Conservation (phyloP, 1,140 invertebrate genomes). For the Plutomurus gul region DNA sequence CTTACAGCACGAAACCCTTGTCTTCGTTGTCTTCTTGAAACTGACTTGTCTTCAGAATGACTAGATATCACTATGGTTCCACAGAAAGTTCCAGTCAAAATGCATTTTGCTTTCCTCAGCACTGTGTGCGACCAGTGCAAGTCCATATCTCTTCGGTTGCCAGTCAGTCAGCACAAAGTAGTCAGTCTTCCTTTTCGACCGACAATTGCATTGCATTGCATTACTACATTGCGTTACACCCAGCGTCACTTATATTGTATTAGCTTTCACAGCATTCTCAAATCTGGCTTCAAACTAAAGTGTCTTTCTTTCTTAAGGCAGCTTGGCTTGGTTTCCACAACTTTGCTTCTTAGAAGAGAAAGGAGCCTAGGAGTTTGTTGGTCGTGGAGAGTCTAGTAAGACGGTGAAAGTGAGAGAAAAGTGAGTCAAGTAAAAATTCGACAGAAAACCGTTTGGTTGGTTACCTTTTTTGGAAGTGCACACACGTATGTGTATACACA, state of each 20-base stretch:
- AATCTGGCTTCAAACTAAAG: conserved; percentile 11
- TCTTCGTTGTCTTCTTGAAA: neutral
- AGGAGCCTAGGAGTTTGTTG: neutral
- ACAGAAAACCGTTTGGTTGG: neutral
- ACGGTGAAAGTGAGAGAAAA: neutral
- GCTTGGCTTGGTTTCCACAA: neutral
- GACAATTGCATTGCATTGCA: conserved; percentile 6
- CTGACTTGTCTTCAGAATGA: neutral
- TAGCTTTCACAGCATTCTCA: conserved; percentile 15
- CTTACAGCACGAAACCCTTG: neutral
- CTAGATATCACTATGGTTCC: neutral
- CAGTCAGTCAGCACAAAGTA: too few relatives aligned
- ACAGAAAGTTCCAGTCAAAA: neutral
- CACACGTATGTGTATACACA: neutral
- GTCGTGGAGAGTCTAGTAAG: neutral
- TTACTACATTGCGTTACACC: neutral
- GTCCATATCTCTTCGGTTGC: neutral
- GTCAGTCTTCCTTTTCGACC: neutral
- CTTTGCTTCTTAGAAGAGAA: neutral
- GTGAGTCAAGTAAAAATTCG: neutral
- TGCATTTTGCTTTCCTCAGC: neutral
- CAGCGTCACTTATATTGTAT: neutral
- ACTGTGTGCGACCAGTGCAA: neutral
- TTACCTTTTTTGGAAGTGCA: neutral
- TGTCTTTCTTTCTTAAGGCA: neutral